phyloP scores from a whole-genome alignment of 2,113 vertebrate species.

The Narcine bancroftii region DNA sequence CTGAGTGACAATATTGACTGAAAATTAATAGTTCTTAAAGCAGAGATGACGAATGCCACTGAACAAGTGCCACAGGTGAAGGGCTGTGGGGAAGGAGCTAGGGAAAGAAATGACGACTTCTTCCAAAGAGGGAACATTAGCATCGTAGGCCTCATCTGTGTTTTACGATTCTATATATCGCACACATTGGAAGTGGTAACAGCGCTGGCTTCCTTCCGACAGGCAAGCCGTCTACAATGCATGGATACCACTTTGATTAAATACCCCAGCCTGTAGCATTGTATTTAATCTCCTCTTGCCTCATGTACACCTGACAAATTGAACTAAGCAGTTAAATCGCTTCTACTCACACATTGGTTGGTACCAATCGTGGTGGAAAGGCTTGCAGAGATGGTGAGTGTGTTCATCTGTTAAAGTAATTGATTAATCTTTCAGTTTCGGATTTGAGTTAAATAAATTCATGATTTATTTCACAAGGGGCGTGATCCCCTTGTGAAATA shows the following conservation, averaged over 20 bases:
- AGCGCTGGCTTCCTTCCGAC: not conserved
- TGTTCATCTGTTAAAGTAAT: not conserved
- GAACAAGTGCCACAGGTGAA: not conserved
- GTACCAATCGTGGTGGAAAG: not conserved
- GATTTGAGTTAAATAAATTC: not conserved
- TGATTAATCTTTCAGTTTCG: not conserved
- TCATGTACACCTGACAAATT: not conserved
- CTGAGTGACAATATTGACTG: not conserved
- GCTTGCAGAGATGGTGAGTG: not conserved
- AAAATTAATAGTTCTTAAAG: not conserved
- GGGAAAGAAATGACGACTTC: not conserved
- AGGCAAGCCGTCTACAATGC: not conserved
- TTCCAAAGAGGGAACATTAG: not conserved
- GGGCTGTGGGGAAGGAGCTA: not conserved
- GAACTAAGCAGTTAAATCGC: not conserved
- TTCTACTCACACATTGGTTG: not conserved
- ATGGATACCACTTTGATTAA: not conserved
- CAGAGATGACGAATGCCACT: not conserved
- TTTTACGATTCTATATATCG: not conserved
- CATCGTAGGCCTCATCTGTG: not conserved
- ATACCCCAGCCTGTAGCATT: not conserved
- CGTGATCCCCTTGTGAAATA: not conserved
- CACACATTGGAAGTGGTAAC: not conserved
- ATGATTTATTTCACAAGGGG: too few relatives aligned
- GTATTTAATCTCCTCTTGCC: slow-evolving; percentile 13